Percentiles rank a stretch among this genome's conserved stretches.
Evolutionary conservation across 2,888 invertebrate genomes (phyloP).

Genomic region (Branchipolynoe longqiensis): DNA sequence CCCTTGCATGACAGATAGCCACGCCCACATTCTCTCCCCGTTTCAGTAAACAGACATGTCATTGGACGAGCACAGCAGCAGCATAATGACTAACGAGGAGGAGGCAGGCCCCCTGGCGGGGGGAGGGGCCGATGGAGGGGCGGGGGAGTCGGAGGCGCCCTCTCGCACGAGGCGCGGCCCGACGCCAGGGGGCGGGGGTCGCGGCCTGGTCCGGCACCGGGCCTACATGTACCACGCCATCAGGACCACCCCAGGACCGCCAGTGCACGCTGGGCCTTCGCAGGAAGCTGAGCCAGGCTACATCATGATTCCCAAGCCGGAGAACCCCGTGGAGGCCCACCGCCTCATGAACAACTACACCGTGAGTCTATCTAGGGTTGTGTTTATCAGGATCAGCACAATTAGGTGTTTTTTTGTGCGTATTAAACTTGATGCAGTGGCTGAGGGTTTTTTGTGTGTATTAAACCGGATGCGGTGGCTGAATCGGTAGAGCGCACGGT

Average conservation of each 20-base stretch:
- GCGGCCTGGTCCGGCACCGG: slow-evolving; percentile 2
- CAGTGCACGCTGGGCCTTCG: not conserved
- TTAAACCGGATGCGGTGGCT: too few relatives aligned
- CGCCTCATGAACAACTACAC: slow-evolving; percentile 77
- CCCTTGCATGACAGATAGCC: not conserved
- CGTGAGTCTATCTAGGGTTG: too few relatives aligned
- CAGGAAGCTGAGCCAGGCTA: slow-evolving; percentile 59
- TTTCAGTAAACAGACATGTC: slow-evolving; percentile 31
- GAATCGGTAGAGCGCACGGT: too few relatives aligned
- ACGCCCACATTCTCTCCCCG: not conserved
- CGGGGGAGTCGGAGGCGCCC: not conserved
- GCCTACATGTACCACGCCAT: not conserved
- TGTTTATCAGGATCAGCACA: too few relatives aligned
- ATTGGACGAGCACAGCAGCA: slow-evolving; percentile 42
- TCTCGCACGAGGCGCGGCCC: not conserved
- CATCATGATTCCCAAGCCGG: slow-evolving; percentile 67
- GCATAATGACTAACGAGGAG: slow-evolving; percentile 47
- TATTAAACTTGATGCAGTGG: too few relatives aligned
- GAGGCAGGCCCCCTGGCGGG: not conserved
- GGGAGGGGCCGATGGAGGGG: not conserved
- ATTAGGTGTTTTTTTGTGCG: too few relatives aligned
- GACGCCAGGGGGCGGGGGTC: not conserved
- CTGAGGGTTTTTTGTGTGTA: too few relatives aligned
- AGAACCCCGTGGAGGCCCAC: slow-evolving; percentile 76
- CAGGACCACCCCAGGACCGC: not conserved